A percentile compares a stretch with the other conserved stretches of the same genome.
phyloP scores from a whole-genome alignment of 2,113 vertebrate genomes.

The Geothlypis trichas region DNA sequence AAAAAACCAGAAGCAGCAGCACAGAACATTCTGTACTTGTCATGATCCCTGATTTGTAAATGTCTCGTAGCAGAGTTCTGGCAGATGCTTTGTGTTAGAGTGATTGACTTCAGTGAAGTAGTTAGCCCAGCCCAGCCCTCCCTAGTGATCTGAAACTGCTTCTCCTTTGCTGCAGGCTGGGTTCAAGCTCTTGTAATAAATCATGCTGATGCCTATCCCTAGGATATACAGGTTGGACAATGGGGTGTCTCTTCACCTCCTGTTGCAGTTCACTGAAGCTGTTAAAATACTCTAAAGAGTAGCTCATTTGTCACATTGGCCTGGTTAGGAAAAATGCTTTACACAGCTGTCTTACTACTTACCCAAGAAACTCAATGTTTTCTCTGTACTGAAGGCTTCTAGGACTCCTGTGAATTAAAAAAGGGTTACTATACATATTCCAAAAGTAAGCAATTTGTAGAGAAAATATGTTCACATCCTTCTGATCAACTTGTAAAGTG shows the following conservation, averaged over 20 bases:
- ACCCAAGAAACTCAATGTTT: not conserved
- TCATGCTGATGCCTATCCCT: not conserved
- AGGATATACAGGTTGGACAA: not conserved
- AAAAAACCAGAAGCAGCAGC: not conserved
- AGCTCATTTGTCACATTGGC: conserved; percentile 20
- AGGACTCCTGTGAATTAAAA: not conserved
- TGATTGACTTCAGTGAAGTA: conserved; percentile 4
- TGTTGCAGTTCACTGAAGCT: not conserved
- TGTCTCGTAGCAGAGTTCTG: conserved; percentile 2
- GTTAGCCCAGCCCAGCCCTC: not conserved
- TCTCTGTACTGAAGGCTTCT: not conserved
- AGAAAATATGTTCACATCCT: not conserved
- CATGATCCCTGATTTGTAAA: not conserved
- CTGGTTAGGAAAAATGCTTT: not conserved
- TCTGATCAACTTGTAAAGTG: not conserved
- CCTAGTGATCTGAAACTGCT: conserved; percentile 6
- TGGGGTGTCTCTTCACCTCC: not conserved
- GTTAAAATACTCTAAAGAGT: not conserved
- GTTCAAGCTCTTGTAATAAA: conserved; percentile 9
- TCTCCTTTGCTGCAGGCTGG: conserved; percentile 16
- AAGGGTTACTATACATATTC: not conserved
- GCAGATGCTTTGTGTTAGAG: conserved; percentile 52
- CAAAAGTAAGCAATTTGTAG: not conserved
- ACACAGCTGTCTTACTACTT: not conserved
- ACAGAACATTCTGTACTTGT: conserved; percentile 36